Evolutionary conservation across 2,797 vertebrate species (phyloP).

Genomic region (Ptychobarbus kaznakovi): DNA sequence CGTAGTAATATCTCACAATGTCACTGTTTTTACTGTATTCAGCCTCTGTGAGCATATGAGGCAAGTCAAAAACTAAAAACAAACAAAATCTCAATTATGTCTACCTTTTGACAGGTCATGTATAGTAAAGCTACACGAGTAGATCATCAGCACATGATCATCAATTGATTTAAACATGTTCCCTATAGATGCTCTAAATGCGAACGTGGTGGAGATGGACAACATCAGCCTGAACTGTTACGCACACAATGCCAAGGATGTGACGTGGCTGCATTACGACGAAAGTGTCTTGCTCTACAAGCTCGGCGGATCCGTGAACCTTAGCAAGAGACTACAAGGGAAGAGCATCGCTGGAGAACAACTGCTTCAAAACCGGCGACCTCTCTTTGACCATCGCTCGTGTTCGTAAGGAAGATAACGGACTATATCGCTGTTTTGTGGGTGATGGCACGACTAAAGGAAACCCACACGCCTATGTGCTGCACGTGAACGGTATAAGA

Average conservation of each 20-base stretch:
- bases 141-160: neutral
- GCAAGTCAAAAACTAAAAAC: no score
- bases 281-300: fast-evolving
- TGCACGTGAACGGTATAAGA: neutral
- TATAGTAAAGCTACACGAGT: neutral
- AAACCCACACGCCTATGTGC: neutral
- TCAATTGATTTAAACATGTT: neutral
- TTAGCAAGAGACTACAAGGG: neutral
- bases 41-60: no score
- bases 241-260: fast-evolving
- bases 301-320: fast-evolving
- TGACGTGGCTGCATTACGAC: neutral
- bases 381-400: neutral
- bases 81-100: fast-evolving
- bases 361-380: neutral
- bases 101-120: neutral
- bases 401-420: neutral
- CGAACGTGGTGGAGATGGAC: fast-evolving
- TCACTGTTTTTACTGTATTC: neutral
- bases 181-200: neutral
- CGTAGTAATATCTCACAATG: neutral
- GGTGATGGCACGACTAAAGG: neutral
- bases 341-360: neutral
- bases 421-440: neutral
- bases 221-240: neutral